Percentiles rank a stretch among this genome's conserved stretches.
phyloP scores from a whole-genome alignment of 2,797 vertebrate species.

The Holocentrus rufus region DNA sequence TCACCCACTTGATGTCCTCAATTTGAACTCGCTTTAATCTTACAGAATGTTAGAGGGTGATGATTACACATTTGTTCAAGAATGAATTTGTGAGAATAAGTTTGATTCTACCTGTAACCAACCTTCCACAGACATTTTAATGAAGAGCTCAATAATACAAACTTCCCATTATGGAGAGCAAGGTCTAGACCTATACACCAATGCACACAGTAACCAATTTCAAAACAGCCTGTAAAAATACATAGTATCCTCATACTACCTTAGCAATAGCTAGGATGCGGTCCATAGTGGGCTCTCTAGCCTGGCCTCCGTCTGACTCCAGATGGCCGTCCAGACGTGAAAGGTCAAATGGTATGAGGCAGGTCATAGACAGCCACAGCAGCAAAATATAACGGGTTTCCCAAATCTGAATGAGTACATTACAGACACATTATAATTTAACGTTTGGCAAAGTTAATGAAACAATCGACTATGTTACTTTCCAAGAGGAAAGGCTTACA shows the following conservation, averaged over 20 bases:
- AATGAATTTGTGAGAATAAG: too few relatives aligned
- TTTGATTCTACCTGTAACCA: neutral
- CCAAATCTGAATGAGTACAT: constrained; percentile 86
- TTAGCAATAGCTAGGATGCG: constrained; percentile 89
- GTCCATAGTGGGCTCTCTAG: constrained; percentile 87
- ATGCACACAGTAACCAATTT: neutral
- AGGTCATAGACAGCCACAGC: constrained; percentile 94
- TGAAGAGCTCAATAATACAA: neutral
- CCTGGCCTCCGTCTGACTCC: constrained; percentile 61
- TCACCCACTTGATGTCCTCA: neutral
- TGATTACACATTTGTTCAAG: too few relatives aligned
- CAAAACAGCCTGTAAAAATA: neutral
- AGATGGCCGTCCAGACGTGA: constrained; percentile 90
- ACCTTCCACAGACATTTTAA: neutral
- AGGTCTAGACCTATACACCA: neutral
- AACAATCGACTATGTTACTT: neutral
- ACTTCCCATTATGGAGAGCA: neutral
- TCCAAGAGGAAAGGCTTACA: neutral
- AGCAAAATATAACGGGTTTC: constrained; percentile 95
- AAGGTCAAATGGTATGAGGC: constrained; percentile 96
- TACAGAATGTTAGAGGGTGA: neutral
- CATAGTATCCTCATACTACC: constrained; percentile 70
- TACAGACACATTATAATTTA: neutral
- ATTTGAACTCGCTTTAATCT: neutral
- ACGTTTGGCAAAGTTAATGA: neutral